Evolutionary conservation across 2,797 vertebrate genomes (phyloP).

Genomic region (Cyprinodon diabolis): DNA sequence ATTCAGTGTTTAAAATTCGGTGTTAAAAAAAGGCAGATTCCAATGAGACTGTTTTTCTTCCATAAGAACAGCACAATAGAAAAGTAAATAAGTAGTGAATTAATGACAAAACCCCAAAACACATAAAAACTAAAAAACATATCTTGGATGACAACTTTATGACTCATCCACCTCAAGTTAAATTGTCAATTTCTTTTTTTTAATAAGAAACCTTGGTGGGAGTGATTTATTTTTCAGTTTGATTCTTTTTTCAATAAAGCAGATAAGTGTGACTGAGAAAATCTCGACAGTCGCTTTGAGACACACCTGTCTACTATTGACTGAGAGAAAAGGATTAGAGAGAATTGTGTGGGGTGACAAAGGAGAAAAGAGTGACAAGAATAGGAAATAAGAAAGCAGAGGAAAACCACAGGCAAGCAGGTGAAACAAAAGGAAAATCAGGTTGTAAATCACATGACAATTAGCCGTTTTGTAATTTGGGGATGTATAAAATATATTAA

Average conservation of each 20-base stretch:
- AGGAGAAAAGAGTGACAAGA: constrained; percentile 1
- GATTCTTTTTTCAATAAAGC: neutral
- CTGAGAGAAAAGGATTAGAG: constrained; percentile 3
- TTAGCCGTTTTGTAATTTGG: constrained; percentile 33
- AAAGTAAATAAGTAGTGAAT: no score
- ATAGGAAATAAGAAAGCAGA: constrained; percentile 1
- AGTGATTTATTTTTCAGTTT: neutral
- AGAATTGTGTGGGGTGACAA: neutral
- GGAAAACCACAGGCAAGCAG: neutral
- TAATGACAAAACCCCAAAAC: no score
- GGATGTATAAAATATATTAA: constrained; percentile 15
- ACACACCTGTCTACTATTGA: neutral
- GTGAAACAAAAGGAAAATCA: constrained; percentile 4
- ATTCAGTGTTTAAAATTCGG: no score
- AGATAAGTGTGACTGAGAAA: neutral
- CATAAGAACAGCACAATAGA: no score
- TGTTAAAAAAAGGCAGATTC: no score
- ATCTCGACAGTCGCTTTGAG: neutral
- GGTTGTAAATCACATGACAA: constrained; percentile 12
- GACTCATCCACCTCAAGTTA: neutral
- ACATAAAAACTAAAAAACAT: neutral
- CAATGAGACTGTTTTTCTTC: no score
- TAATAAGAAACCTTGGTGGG: neutral
- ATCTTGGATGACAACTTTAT: neutral
- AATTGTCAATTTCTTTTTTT: neutral